These are phyloP conservation scores for Amphipyra berbera DNA, from an alignment of 2,888 invertebrate species.

Conservation along the genomic window DNA sequence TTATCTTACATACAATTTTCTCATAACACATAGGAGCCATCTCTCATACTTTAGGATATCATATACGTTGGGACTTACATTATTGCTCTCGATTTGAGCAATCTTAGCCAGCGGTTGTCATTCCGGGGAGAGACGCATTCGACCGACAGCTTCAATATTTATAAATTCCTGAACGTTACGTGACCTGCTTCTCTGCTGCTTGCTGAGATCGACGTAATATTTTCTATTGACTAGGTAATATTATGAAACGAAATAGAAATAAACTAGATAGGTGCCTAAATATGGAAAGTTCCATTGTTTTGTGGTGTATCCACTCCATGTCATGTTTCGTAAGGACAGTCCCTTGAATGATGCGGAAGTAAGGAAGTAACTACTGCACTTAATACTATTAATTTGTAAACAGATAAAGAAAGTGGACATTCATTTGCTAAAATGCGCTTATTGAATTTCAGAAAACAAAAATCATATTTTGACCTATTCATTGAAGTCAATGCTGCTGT, in stretches of 20 bases:
- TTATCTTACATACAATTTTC: too few relatives aligned
- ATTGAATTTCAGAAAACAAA: too few relatives aligned
- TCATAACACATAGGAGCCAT: conserved; percentile 21
- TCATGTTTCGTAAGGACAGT: too few relatives aligned
- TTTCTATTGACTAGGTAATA: conserved; percentile 3
- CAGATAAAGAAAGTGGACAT: too few relatives aligned
- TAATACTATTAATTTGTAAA: too few relatives aligned
- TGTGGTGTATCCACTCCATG: too few relatives aligned
- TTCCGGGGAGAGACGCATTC: conserved; percentile 29
- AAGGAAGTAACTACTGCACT: too few relatives aligned
- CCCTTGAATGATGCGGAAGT: too few relatives aligned
- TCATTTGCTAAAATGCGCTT: too few relatives aligned
- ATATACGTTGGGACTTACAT: conserved; percentile 16
- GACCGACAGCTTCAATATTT: conserved; percentile 38
- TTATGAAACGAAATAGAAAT: not conserved
- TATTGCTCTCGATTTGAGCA: conserved; percentile 42
- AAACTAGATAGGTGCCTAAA: not conserved
- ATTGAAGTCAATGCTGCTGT: too few relatives aligned
- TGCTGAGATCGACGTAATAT: conserved; percentile 4
- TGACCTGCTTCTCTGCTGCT: conserved; percentile 29
- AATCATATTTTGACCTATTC: too few relatives aligned
- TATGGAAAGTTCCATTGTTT: not conserved
- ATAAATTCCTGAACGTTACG: conserved; percentile 45
- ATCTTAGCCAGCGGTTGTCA: conserved; percentile 40
- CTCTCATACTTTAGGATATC: conserved; percentile 2